Percentiles rank a stretch among this genome's conserved stretches.
Conservation (phyloP, 2,888 invertebrate species). For the Marronus borbonicus region DNA sequence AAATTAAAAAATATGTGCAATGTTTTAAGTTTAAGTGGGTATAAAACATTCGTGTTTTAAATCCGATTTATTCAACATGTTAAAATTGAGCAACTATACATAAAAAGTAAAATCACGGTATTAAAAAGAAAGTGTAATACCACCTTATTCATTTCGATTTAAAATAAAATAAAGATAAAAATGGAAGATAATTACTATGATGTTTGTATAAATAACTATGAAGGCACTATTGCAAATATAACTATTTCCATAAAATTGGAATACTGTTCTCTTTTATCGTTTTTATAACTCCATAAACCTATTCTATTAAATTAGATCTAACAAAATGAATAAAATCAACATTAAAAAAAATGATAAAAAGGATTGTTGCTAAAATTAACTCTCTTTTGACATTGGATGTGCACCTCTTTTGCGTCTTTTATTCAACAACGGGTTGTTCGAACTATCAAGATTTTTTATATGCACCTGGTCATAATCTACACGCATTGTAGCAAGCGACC, state of each 20-base stretch:
- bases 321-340: conserved; percentile 40
- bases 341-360: not conserved
- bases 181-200: not conserved
- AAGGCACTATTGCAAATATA: conserved; percentile 37
- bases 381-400: conserved; percentile 53
- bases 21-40: not conserved
- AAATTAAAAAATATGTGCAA: not conserved
- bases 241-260: conserved; percentile 48
- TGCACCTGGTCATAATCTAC: conserved; percentile 97
- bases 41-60: too few species aligned
- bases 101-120: not conserved
- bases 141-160: not conserved
- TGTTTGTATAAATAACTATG: conserved; percentile 5
- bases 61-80: conserved; percentile 2
- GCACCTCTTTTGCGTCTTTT: conserved; percentile 78
- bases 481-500: conserved; percentile 97
- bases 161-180: conserved; percentile 19
- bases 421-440: conserved; percentile 93
- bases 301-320: conserved; percentile 44
- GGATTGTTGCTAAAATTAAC: conserved; percentile 49
- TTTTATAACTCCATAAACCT: conserved; percentile 34
- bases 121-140: not conserved
- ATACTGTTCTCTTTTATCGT: conserved; percentile 37
- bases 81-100: conserved; percentile 6
- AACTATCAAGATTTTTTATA: conserved; percentile 93